Base-by-base conservation (phyloP, 2,113 vertebrate genomes). In the Pteronura brasiliensis region DNA sequence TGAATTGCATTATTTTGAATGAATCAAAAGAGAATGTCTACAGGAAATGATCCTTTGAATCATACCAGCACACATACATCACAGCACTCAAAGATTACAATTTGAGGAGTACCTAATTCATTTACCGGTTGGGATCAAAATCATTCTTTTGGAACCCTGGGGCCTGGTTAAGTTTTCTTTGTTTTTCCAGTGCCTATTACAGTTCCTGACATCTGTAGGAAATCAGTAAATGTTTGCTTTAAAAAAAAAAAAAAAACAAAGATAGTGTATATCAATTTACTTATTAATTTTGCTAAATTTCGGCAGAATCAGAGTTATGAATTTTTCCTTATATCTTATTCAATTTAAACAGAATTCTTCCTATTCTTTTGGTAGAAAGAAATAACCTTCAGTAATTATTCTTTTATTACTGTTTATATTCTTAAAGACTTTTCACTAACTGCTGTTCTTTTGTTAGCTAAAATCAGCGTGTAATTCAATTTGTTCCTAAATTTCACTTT, bases 1-100 rank as follows among this genome's bases (percentile, higher is more conserved):
- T 65, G 59, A 93, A 92, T 90, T 91, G 44, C 49, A 69, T 88
- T 93, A 90, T 90, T 97, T 95, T 95, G 47, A 87, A 88, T 94
- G 85, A 94, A 61, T 91, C 63, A 52, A 88, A 97, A 95, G 25
- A 76, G 20, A 97, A 88, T 9, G 83, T 96, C 36, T 69, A 69
- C 11, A 69, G 61, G 61, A 96, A 97, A 95, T 49, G 61, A 95
- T 84, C 20, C 76, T 95, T 96, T 74, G 29, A 91, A 71, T 94
- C 47, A 83, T 20, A 84, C 6, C 63, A 67, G 44, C 15, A 47
- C 34, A n/a, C 47, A 42, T 42, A 87, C 0, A 92, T 76, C 67
- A 71, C 15, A 36, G 11, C 63, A 65, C 36, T 97, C 57, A 81
- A 67, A 96, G 72, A 90, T 87, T 65, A 81, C 18, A 90, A 52